These are phyloP conservation scores for Amphipyra berbera DNA, from an alignment of 2,888 invertebrate genomes.

Conservation along the genomic window DNA sequence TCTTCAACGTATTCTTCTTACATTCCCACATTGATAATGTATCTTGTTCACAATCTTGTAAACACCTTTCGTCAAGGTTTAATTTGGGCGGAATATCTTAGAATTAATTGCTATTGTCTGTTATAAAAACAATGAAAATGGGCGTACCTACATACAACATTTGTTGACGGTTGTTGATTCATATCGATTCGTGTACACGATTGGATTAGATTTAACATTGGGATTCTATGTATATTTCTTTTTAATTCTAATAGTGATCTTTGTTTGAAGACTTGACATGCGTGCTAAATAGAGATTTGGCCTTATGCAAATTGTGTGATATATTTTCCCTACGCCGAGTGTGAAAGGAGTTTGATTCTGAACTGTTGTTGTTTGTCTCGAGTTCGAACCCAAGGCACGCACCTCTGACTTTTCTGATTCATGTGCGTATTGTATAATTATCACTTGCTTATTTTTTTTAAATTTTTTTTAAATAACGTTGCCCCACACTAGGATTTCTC, in stretches of 20 bases:
- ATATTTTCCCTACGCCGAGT: no score
- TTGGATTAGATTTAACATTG: constrained; percentile 32
- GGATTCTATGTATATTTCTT: constrained; percentile 15
- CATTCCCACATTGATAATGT: neutral
- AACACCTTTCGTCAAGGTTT: constrained; percentile 8
- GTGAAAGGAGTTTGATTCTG: no score
- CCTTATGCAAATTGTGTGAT: no score
- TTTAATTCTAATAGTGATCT: constrained; percentile 7
- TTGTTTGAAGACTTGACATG: neutral
- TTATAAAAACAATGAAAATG: constrained; percentile 38
- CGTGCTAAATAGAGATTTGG: neutral
- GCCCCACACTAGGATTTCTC: no score
- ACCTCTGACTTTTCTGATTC: no score
- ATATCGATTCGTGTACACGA: constrained; percentile 28
- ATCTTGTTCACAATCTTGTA: constrained; percentile 16
- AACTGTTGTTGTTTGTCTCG: no score
- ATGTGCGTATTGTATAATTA: no score
- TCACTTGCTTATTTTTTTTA: no score
- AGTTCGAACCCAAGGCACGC: no score
- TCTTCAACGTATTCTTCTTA: no score
- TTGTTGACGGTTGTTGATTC: constrained; percentile 25
- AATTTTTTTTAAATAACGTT: no score
- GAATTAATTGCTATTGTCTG: constrained; percentile 39
- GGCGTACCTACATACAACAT: constrained; percentile 36
- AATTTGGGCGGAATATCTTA: constrained; percentile 41